Evolutionary conservation across 92 coral and sea anemone genomes (phyloP), one percentile per base, ranked within the genome.

Genomic region (Parazoanthus swiftii): DNA sequence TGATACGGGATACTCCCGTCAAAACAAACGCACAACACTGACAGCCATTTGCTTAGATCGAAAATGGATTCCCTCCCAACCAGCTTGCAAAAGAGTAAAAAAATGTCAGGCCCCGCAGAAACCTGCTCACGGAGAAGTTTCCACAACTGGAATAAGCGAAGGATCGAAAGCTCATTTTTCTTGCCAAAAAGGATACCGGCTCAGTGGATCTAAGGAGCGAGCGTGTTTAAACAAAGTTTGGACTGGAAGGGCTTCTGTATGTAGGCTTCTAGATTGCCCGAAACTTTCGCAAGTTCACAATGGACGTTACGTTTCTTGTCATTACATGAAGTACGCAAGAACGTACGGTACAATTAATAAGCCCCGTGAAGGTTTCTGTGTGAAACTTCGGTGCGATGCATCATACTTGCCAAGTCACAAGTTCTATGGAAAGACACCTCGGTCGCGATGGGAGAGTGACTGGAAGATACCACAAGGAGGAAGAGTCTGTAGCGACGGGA

Each of bases 171-270:
- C 66, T 58, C 66, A 18, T 58, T 48, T 46, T 20, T 33, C 8
- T 50, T 80, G 85, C 13, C 85, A 51, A 29, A 80, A 80, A 80
- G 85, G 85, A 80, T 42, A 80, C 38, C 66, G 10, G 36, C 54
- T 37, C 23, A 36, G 63, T 21, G 66, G 65, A 51, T 5, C 63
- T 39, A 80, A 16, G 63, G 38, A 80, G 20, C 85, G 66, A 58
- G 10, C 66, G 66, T 58, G 66, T 58, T 0, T 58, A 58, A 58
- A 58, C 66, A 10, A 58, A 18, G 66, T 58, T 58, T 58, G 66
- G 66, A 58, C 3, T 58, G 66, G 66, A 58, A 58, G 1, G 20
- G 66, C 66, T 13, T 21, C 66, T 13, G 66, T 58, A 18, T 58
- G 66, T 58, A 58, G 66, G 21, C 66, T 18, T 13, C 21, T 58